Evolutionary conservation across 2,888 invertebrate genomes (phyloP), one percentile per base, ranked within the genome.

Genomic region (Rhogogaster chlorosoma): DNA sequence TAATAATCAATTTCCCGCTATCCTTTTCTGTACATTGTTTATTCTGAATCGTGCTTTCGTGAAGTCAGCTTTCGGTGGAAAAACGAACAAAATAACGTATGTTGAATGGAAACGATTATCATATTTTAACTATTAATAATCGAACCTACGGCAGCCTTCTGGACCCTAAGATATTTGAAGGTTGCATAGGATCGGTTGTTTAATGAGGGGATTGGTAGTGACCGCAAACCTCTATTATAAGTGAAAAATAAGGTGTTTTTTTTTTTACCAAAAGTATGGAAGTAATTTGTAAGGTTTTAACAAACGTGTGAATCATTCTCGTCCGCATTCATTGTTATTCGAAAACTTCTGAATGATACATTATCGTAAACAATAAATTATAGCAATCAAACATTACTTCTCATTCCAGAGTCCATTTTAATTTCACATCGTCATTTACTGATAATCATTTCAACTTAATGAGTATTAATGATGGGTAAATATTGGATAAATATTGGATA

Each of bases 1-100:
- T 86, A 83, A 84, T 45, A 73, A 67, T 64, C 78, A 78, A 71
- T 84, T 86, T 73, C 86, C 84, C 73, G 82, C 85, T 88, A 86
- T 86, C 85, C 86, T 86, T 87, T 87, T 87, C 86, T 86, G 86
- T 86, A 86, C 86, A 86, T 86, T 84, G 87, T 64, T 83, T 61
- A 85, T 86, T 85, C 83, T 86, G 83, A 83, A 83, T 83, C 83
- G 67, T 70, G 67, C 9, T 83, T 61, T 80, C 12, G 61, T 61
- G 38, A 15, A 26, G 38, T 22, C 22, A 36, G 77, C 49, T 80
- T 64, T 67, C 10, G 67, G 45, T 45, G 29, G 49, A 45, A 45
- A 45, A 12, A 38, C 29, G 18, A 67, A 83, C 12, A 36, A n/a
- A 61, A 15, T 22, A 36, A 61, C 26, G 57, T 61, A 80, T 22